A percentile compares a stretch with the other conserved stretches of the same genome.
These are phyloP conservation scores for Scomber scombrus DNA, from an alignment of 2,113 vertebrate species.

Conservation along the genomic window DNA sequence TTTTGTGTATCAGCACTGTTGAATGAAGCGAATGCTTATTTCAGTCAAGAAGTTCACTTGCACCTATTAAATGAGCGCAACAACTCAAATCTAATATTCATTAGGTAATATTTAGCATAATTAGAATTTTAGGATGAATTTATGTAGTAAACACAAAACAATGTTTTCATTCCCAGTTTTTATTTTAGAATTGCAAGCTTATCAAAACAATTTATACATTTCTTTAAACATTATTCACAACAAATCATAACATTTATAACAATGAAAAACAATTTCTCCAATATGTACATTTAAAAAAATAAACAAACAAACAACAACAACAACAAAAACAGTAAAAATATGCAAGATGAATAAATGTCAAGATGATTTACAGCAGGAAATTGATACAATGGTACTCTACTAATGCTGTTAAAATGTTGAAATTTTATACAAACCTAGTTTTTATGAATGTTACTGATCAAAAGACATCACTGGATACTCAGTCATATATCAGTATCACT, in stretches of 20 bases:
- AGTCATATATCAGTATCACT: neutral
- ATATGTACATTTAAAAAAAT: neutral
- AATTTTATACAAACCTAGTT: neutral
- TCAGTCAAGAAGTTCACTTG: too few species aligned
- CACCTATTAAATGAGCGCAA: too few species aligned
- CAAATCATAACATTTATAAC: too few species aligned
- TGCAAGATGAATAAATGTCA: neutral
- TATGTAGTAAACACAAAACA: neutral
- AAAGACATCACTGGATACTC: neutral
- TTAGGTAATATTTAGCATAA: too few species aligned
- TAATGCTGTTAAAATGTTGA: neutral
- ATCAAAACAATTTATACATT: neutral
- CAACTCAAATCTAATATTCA: too few species aligned
- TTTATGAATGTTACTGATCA: neutral
- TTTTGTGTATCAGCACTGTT: too few species aligned
- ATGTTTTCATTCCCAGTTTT: neutral
- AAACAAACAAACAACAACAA: too few species aligned
- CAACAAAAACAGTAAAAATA: neutral
- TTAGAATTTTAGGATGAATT: too few species aligned
- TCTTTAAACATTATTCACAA: neutral
- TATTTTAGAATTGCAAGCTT: slow-evolving; percentile 21
- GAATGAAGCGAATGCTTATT: too few species aligned
- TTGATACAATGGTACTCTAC: neutral
- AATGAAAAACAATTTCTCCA: neutral
- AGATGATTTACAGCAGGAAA: neutral